Percentiles rank a stretch among this genome's conserved stretches.
Conservation (phyloP, 2,888 invertebrate species). For the Alviniconcha strummeri region DNA sequence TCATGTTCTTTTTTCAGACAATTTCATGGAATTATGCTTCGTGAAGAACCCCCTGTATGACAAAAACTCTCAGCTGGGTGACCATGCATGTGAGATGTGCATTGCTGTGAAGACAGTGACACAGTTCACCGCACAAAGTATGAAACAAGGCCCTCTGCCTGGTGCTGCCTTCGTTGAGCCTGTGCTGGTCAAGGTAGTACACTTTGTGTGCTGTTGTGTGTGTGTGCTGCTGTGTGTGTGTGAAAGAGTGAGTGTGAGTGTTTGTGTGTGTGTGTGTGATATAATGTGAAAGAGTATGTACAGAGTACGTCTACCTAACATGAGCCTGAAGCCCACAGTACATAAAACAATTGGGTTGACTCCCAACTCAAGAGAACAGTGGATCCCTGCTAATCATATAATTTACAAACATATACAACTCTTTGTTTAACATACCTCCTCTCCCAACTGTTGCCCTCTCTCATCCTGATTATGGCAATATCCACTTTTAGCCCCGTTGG, state of each 20-base stretch:
- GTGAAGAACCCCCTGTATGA: neutral
- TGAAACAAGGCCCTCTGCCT: neutral
- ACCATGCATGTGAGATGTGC: slow-evolving; percentile 6
- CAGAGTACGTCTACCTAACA: neutral
- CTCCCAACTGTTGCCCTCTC: too few relatives aligned
- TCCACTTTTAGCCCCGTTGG: too few relatives aligned
- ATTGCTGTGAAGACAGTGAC: neutral
- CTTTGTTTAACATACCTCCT: too few relatives aligned
- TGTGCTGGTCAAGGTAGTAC: slow-evolving; percentile 3
- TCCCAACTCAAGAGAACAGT: too few relatives aligned
- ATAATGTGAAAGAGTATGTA: neutral
- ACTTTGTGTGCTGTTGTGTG: neutral
- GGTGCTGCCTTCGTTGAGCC: neutral
- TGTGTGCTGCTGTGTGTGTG: neutral
- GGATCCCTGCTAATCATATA: too few relatives aligned
- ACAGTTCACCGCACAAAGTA: neutral
- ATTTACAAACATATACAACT: too few relatives aligned
- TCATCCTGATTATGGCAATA: too few relatives aligned
- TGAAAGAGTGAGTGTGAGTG: neutral
- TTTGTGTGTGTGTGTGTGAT: neutral
- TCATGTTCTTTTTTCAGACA: neutral
- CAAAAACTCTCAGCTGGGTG: neutral
- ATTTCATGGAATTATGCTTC: neutral
- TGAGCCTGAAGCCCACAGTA: too few relatives aligned
- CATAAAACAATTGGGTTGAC: too few relatives aligned